phyloP scores from a whole-genome alignment of 2,888 invertebrate genomes.

The Polydrusus tereticollis region DNA sequence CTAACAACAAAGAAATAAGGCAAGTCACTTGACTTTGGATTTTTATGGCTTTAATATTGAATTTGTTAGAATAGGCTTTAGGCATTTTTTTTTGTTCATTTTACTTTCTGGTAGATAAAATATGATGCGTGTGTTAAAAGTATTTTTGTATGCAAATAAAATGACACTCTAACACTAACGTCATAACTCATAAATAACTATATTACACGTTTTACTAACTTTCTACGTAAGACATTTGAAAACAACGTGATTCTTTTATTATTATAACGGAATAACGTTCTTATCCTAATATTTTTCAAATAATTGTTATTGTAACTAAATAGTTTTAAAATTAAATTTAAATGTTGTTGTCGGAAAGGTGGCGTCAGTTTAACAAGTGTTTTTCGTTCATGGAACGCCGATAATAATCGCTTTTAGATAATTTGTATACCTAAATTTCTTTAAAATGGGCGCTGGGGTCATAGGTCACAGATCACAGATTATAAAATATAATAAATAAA shows the following conservation, averaged over 20 bases:
- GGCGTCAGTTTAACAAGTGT: conserved; percentile 24
- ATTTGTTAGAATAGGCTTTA: too few species aligned
- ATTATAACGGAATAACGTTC: not conserved
- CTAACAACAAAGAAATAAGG: too few species aligned
- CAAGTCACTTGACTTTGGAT: too few species aligned
- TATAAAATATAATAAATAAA: not conserved
- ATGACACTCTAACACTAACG: too few species aligned
- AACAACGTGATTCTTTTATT: conserved; percentile 2
- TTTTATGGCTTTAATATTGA: too few species aligned
- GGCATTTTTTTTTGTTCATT: too few species aligned
- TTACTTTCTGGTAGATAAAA: too few species aligned
- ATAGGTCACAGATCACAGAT: not conserved
- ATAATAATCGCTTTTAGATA: not conserved
- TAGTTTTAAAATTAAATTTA: conserved; percentile 3
- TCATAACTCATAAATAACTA: too few species aligned
- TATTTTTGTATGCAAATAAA: too few species aligned
- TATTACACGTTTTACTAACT: too few species aligned
- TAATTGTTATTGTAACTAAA: not conserved
- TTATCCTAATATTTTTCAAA: not conserved
- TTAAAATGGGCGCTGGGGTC: not conserved
- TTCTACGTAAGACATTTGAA: not conserved
- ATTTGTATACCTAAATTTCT: not conserved
- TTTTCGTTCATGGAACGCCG: not conserved
- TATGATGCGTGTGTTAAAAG: too few species aligned
- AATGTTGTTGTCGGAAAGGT: conserved; percentile 19